Conservation (phyloP, 2,113 vertebrate genomes). For the Ellobius talpinus region DNA sequence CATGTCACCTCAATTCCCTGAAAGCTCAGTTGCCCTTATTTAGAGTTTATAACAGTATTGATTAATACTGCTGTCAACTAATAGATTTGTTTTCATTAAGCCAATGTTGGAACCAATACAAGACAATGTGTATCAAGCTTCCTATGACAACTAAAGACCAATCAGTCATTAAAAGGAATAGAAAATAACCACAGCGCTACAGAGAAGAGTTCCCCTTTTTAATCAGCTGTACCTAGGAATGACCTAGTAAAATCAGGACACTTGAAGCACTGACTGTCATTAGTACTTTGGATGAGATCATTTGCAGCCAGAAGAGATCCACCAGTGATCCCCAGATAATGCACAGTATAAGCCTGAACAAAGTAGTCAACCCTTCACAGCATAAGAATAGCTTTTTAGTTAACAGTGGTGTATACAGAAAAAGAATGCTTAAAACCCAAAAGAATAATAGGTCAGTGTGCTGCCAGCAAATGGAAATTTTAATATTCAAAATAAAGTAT, state of each 20-base stretch:
- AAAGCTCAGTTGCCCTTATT: not conserved
- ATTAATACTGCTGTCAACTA: not conserved
- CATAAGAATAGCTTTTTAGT: not conserved
- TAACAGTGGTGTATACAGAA: not conserved
- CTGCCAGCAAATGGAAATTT: conserved; percentile 38
- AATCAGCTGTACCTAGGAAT: not conserved
- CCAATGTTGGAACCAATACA: not conserved
- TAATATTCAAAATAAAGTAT: conserved; percentile 66
- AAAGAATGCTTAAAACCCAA: conserved; percentile 26
- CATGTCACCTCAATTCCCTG: not conserved
- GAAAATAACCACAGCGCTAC: not conserved
- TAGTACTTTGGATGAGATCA: not conserved
- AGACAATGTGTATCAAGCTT: not conserved
- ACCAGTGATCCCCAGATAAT: not conserved
- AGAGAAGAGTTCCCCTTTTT: not conserved
- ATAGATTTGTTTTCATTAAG: not conserved
- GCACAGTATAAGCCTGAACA: not conserved
- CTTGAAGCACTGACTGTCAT: not conserved
- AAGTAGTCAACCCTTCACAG: not conserved
- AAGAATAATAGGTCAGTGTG: conserved; percentile 17
- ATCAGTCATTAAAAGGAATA: not conserved
- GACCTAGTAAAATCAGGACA: not conserved
- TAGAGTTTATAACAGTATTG: not conserved
- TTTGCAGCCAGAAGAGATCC: not conserved
- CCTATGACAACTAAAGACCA: not conserved